Evolutionary conservation across 1,140 invertebrate species (phyloP), one percentile per base, ranked within the genome.

Genomic region (Drosophila auraria): DNA sequence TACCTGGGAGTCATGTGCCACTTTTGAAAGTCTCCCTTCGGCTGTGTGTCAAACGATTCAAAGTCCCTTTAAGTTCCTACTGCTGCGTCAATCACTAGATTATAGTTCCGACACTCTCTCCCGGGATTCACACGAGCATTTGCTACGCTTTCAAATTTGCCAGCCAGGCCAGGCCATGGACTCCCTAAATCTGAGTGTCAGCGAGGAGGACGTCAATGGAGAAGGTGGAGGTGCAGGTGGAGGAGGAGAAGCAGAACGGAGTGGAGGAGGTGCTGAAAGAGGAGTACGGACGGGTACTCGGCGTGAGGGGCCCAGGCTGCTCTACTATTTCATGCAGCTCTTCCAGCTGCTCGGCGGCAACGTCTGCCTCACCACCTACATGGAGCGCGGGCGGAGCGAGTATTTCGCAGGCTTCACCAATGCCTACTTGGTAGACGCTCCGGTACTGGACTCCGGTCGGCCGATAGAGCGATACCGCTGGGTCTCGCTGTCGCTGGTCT

Each of bases 401-500:
- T 73, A 78, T 12, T 81, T 83, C 14, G 51, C 84, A 1, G 84
- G 84, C 8, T 78, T 87, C 12, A 57, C 65, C 51, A 81, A 79
- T 2, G 6, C 75, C 3, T 65, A 89, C 5, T 17, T 66, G 9
- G 15, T 70, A 3, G 53, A 30, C 9, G 20, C 15, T 4, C n/a
- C 42, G 8, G 2, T 25, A 2, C 14, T 2, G 5, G 9, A 6
- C 1, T 1, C 30, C 30, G 27, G 56, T 33, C 47, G 9, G 7
- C 3, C 25, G 12, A 8, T 20, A 15, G 1, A 51, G 8, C n/a
- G 30, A 1, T 64, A 42, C 20, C 50, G 42, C n/a, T 83, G 71
- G 64, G n/a, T 77, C 12, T 76, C 83, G 50, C 75, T 90, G 60
- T 77, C 86, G 38, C 38, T 84, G 15, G 45, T 80, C 51, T 90